A percentile compares a stretch with the other conserved stretches of the same genome.
phyloP scores from a whole-genome alignment of 2,797 vertebrate genomes.

The Platalea minor region DNA sequence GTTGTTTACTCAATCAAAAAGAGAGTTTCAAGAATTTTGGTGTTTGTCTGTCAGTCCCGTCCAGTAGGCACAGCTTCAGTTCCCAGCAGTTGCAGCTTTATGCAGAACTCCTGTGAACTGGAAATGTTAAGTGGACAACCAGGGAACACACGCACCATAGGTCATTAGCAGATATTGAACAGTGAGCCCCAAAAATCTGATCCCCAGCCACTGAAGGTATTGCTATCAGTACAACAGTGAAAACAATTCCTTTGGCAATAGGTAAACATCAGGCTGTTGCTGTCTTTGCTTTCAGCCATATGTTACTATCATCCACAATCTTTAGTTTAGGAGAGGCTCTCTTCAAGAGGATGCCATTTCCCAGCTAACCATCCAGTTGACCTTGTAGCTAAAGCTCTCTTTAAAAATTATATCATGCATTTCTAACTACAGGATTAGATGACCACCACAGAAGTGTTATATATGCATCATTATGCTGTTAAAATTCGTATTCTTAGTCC shows the following conservation, averaged over 20 bases:
- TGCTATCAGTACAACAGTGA: background rate
- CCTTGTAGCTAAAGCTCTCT: background rate
- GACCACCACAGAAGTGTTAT: background rate
- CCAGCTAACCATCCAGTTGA: background rate
- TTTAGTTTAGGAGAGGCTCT: background rate
- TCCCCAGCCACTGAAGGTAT: background rate
- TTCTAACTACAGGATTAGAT: background rate
- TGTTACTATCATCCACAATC: background rate
- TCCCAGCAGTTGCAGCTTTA: background rate
- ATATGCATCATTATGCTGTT: background rate
- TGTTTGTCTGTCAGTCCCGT: background rate
- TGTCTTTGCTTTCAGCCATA: background rate
- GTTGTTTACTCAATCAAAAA: background rate
- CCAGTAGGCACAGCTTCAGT: background rate
- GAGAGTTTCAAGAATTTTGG: background rate
- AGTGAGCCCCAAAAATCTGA: background rate
- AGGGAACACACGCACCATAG: background rate
- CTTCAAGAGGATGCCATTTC: background rate
- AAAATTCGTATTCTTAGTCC: slow-evolving; percentile 35
- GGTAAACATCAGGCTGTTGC: background rate
- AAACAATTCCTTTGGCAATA: background rate
- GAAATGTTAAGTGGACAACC: background rate
- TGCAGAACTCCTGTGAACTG: background rate
- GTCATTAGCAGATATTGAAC: background rate
- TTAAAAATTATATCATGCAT: background rate